Conservation (phyloP, 1,140 invertebrate species). For the Ceratosolen solmsi region DNA sequence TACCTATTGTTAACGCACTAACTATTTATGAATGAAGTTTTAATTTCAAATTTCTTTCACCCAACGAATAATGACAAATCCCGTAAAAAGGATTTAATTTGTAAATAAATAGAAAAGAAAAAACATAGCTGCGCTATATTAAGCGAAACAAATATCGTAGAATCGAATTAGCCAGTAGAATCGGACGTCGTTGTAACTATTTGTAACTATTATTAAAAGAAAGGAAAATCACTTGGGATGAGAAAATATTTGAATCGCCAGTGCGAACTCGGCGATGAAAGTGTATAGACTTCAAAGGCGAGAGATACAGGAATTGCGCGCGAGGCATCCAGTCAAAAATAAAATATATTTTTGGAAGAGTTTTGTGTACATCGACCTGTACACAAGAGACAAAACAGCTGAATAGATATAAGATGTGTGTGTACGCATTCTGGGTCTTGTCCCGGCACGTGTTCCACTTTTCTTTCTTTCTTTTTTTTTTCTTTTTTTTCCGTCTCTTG, state of each 20-base stretch:
- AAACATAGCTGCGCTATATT: no score
- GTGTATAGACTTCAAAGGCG: not conserved
- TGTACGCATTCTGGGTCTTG: constrained; percentile 51
- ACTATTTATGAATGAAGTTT: no score
- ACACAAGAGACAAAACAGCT: constrained; percentile 5
- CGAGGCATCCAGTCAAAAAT: constrained; percentile 1
- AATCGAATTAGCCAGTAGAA: no score
- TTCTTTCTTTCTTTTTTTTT: no score
- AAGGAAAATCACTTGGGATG: not conserved
- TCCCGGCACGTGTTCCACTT: constrained; percentile 59
- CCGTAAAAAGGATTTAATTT: no score
- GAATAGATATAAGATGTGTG: constrained; percentile 35
- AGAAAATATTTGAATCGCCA: not conserved
- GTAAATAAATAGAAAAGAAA: no score
- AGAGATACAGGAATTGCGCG: constrained; percentile 1
- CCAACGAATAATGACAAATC: no score
- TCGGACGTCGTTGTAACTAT: no score
- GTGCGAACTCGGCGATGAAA: not conserved
- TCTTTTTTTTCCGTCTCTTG: constrained; percentile 52
- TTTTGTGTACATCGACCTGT: constrained; percentile 29
- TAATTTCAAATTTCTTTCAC: no score
- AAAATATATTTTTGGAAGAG: constrained; percentile 26
- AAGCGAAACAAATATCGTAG: no score
- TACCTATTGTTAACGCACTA: no score
- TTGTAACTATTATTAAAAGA: not conserved